Conservation (phyloP, 2,888 invertebrate genomes). For the Hypolimnas misippus region DNA sequence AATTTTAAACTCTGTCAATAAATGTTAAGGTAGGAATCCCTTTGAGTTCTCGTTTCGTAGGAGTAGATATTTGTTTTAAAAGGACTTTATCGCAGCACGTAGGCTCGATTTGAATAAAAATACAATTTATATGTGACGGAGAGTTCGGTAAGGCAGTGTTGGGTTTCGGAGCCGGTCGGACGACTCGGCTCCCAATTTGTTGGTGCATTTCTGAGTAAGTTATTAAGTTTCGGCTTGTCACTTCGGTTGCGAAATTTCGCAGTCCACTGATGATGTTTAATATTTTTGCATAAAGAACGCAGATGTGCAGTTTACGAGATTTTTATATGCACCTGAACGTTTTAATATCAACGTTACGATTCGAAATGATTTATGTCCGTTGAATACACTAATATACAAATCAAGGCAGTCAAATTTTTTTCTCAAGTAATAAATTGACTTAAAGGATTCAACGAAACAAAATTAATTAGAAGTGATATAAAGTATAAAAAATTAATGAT, state of each 20-base stretch:
- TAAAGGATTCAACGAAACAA: constrained; percentile 12
- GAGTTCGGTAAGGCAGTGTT: constrained; percentile 75
- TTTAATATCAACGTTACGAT: constrained; percentile 5
- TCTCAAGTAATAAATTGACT: constrained; percentile 2
- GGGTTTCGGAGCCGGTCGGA: constrained; percentile 78
- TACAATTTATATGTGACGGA: constrained; percentile 83
- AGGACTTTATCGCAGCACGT: constrained; percentile 79
- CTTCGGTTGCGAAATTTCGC: constrained; percentile 80
- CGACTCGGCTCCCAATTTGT: constrained; percentile 79
- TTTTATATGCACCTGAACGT: constrained; percentile 4
- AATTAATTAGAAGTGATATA: constrained; percentile 20
- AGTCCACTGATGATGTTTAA: constrained; percentile 59
- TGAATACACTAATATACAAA: background rate
- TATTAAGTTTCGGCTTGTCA: constrained; percentile 84
- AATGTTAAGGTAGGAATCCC: constrained; percentile 56
- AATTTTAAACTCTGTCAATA: constrained; percentile 55
- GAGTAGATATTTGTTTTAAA: constrained; percentile 79
- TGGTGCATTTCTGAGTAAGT: constrained; percentile 82
- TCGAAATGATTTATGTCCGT: constrained; percentile 1
- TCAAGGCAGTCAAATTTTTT: background rate
- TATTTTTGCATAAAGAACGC: constrained; percentile 43
- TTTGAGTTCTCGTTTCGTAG: constrained; percentile 43
- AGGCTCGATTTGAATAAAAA: constrained; percentile 83
- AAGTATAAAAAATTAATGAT: constrained; percentile 11
- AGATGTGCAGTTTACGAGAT: constrained; percentile 18